These are phyloP conservation scores for Heliconius hermathena DNA, from an alignment of 1,140 invertebrate genomes.

Conservation along the genomic window DNA sequence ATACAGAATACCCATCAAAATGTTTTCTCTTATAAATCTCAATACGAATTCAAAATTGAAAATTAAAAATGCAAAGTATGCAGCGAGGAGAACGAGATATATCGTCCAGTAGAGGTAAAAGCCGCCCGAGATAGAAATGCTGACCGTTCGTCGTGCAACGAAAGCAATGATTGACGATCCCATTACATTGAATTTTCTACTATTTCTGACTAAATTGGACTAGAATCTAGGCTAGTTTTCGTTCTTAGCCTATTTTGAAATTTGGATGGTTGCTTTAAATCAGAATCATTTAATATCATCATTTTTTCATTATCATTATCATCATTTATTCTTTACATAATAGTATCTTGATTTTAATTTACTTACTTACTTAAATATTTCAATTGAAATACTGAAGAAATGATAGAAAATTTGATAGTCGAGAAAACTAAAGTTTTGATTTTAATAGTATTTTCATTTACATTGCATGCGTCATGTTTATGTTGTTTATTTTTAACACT, in stretches of 20 bases:
- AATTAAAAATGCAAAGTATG: constrained; percentile 40
- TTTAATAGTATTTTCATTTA: too few relatives aligned
- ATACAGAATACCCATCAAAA: not conserved
- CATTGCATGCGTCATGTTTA: too few relatives aligned
- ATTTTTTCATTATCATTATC: too few relatives aligned
- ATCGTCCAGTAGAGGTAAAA: not conserved
- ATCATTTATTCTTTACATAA: too few relatives aligned
- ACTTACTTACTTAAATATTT: too few relatives aligned
- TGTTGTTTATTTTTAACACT: too few relatives aligned
- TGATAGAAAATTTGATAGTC: too few relatives aligned
- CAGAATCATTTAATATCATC: too few relatives aligned
- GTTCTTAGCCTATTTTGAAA: not conserved
- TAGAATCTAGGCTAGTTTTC: not conserved
- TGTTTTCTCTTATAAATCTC: not conserved
- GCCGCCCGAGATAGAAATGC: constrained; percentile 11
- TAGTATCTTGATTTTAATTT: too few relatives aligned
- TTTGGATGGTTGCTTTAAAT: too few relatives aligned
- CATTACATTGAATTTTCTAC: constrained; percentile 18
- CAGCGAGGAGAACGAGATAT: constrained; percentile 14
- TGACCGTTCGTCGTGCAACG: constrained; percentile 17
- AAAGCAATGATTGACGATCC: constrained; percentile 12
- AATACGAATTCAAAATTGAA: constrained; percentile 25
- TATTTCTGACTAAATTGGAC: not conserved
- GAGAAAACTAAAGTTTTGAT: too few relatives aligned
- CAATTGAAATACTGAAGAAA: too few relatives aligned